Conservation (phyloP, 1,140 invertebrate species). For the Conus ventricosus region DNA sequence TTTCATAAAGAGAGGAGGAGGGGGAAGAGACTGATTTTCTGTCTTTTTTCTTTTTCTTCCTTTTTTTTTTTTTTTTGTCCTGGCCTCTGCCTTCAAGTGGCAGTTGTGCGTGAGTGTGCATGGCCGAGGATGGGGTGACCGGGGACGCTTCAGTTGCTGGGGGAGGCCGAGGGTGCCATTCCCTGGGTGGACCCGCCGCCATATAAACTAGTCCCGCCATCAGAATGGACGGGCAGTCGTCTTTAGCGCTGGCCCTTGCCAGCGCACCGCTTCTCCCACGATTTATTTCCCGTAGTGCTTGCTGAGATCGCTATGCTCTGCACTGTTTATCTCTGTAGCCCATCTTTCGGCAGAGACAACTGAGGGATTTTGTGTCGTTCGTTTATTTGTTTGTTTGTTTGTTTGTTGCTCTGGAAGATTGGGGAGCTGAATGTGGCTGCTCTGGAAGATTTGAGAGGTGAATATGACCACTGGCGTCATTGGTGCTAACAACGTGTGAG, state of each 20-base stretch:
- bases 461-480: too few species aligned
- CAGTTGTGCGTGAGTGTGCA: constrained; percentile 35
- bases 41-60: not conserved
- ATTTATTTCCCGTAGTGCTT: not conserved
- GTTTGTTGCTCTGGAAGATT: not conserved
- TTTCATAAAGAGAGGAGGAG: constrained; percentile 14
- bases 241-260: too few species aligned
- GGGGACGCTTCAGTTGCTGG: not conserved
- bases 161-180: constrained; percentile 1
- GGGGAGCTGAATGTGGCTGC: too few species aligned
- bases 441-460: too few species aligned
- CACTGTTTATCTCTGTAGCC: too few species aligned
- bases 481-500: too few species aligned
- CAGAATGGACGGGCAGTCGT: not conserved
- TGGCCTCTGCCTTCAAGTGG: constrained; percentile 13
- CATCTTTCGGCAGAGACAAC: not conserved
- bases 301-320: not conserved
- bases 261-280: not conserved
- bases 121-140: not conserved
- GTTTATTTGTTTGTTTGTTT: not conserved
- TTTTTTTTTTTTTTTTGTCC: constrained; percentile 4
- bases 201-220: constrained; percentile 30
- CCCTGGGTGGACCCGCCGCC: constrained; percentile 5
- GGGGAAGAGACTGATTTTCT: not conserved
- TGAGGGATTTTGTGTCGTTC: not conserved